phyloP scores from a whole-genome alignment of 2,888 invertebrate genomes.

The Caenorhabditis wallacei region DNA sequence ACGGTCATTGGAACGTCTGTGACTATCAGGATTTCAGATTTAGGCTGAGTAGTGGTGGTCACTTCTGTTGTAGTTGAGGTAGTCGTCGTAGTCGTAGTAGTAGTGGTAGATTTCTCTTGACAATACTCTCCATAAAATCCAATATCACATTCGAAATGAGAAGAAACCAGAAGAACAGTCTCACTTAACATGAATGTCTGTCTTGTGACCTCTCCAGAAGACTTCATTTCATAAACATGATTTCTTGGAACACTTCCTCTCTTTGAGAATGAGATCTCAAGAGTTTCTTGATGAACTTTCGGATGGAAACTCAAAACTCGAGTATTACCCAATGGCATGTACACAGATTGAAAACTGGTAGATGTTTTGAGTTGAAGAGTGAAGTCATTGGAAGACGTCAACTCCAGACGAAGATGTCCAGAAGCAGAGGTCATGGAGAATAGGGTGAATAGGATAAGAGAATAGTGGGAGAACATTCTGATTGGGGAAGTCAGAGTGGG shows the following conservation, averaged over 20 bases:
- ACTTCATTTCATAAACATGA: background rate
- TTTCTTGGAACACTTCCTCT: background rate
- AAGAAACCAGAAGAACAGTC: slow-evolving; percentile 12
- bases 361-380: slow-evolving; percentile 4
- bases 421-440: slow-evolving; percentile 19
- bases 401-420: slow-evolving; percentile 38
- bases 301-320: slow-evolving; percentile 35
- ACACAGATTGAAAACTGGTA: background rate
- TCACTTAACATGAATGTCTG: background rate
- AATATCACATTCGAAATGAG: slow-evolving; percentile 18
- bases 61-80: background rate
- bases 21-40: no score
- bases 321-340: background rate
- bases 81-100: background rate
- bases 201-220: background rate
- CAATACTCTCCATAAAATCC: slow-evolving; percentile 23
- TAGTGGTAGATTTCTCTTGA: background rate
- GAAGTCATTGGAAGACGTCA: slow-evolving; percentile 18
- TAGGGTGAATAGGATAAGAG: background rate
- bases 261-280: background rate
- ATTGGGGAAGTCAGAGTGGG: background rate
- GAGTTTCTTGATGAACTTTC: background rate
- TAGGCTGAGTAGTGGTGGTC: background rate
- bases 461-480: slow-evolving; percentile 25
- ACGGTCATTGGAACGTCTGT: background rate